A percentile compares a stretch with the other conserved stretches of the same genome.
These are phyloP conservation scores for Palythoa grandis DNA, from an alignment of 92 coral and sea anemone genomes.

Conservation along the genomic window DNA sequence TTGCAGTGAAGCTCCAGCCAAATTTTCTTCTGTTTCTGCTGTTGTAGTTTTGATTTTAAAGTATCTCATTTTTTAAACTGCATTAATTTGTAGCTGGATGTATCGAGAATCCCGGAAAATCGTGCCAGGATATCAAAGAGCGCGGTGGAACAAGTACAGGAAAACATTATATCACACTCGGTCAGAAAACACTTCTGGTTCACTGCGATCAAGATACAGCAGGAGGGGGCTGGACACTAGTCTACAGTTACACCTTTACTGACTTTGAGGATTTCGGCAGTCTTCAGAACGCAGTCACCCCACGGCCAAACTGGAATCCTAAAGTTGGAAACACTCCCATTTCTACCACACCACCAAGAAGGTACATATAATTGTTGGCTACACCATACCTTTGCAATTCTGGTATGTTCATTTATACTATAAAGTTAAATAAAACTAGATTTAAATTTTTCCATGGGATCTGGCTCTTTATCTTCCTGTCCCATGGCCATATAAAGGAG, in stretches of 20 bases:
- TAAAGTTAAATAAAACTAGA: no score
- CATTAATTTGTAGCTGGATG: no score
- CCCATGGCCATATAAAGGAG: no score
- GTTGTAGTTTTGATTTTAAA: no score
- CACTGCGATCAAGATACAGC: background rate
- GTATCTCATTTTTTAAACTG: no score
- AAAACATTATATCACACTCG: background rate
- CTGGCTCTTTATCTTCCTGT: no score
- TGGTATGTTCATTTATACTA: no score
- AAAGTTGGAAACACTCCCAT: background rate
- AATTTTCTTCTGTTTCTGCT: no score
- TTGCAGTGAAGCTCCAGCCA: no score
- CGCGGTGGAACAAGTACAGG: background rate
- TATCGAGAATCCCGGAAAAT: background rate
- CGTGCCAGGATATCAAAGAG: background rate
- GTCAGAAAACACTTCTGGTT: background rate
- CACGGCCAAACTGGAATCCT: conserved; percentile 12
- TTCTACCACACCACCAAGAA: background rate
- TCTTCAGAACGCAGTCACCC: background rate
- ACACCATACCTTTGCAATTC: background rate
- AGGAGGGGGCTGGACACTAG: background rate
- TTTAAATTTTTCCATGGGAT: no score
- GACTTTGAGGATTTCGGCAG: background rate
- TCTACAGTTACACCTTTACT: background rate
- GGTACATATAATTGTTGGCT: no score